phyloP scores from a whole-genome alignment of 2,113 vertebrate genomes.

The Podilymbus podiceps region DNA sequence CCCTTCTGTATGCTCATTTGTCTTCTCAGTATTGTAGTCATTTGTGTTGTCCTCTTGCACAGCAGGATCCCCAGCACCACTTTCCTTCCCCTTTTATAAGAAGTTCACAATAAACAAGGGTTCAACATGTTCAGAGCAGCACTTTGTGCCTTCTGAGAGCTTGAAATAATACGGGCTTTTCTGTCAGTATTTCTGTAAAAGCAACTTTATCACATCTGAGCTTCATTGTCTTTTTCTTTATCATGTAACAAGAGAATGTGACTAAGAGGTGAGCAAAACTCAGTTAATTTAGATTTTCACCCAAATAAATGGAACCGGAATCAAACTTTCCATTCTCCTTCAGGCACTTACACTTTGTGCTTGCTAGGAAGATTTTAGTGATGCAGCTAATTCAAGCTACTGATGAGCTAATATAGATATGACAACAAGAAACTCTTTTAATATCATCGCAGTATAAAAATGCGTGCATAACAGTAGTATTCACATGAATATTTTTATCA shows the following conservation, averaged over 20 bases:
- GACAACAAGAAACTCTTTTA: background rate
- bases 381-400: background rate
- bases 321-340: background rate
- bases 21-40: conserved; percentile 1
- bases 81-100: background rate
- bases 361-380: background rate
- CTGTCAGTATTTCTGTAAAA: background rate
- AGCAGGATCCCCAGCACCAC: background rate
- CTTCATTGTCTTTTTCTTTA: background rate
- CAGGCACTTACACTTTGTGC: background rate
- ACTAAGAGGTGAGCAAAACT: background rate
- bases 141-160: background rate
- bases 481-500: background rate
- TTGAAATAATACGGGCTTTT: background rate
- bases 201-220: background rate
- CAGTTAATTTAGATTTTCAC: background rate
- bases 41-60: background rate
- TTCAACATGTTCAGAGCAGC: background rate
- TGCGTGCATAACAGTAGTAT: background rate
- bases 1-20: conserved; percentile 22
- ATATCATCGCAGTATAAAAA: background rate
- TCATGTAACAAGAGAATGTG: background rate
- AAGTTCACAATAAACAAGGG: background rate
- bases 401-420: background rate
- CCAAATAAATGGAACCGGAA: background rate